Evolutionary conservation across 2,797 vertebrate genomes (phyloP).

Genomic region (Cercopithecus hamlyni): DNA sequence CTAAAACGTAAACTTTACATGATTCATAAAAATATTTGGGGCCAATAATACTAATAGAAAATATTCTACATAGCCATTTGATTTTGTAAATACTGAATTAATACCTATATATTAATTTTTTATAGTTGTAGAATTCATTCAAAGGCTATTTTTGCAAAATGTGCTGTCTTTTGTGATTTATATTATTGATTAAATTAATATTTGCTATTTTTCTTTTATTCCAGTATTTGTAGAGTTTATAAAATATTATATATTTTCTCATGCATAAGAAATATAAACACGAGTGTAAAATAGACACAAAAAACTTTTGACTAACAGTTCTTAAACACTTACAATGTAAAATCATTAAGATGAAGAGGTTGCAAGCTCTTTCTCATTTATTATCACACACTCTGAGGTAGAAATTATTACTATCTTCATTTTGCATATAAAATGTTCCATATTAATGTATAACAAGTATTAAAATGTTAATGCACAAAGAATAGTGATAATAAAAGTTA

Average conservation of each 20-base stretch:
- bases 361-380: background rate
- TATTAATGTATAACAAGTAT: background rate
- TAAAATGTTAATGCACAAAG: background rate
- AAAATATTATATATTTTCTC: background rate
- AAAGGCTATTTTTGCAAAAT: background rate
- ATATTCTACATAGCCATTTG: background rate
- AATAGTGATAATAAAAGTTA: background rate
- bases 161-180: background rate
- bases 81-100: background rate
- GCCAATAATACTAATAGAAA: background rate
- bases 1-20: background rate
- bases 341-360: background rate
- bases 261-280: background rate
- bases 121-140: background rate
- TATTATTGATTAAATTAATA: background rate
- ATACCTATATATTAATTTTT: background rate
- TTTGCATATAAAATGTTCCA: background rate
- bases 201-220: background rate
- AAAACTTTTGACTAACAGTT: background rate
- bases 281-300: background rate
- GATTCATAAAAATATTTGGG: background rate
- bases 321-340: background rate
- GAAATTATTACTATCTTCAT: background rate
- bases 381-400: background rate
- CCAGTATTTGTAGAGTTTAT: background rate